Evolutionary conservation across 2,888 invertebrate genomes (phyloP).

Genomic region (Mimumesa dahlbomi): DNA sequence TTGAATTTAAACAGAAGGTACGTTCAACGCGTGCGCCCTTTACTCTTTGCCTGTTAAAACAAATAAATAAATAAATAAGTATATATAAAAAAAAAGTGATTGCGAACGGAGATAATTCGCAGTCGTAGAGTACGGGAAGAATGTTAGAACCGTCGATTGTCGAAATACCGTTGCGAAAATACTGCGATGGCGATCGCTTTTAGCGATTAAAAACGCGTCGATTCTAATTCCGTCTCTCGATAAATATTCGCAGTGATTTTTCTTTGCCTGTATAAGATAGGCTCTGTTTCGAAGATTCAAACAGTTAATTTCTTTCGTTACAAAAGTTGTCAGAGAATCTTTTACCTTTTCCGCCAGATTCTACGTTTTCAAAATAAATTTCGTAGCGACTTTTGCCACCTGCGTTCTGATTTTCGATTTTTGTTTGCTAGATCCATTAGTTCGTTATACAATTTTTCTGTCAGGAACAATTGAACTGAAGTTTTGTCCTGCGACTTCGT

Average conservation of each 20-base stretch:
- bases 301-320: neutral
- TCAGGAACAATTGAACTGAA: neutral
- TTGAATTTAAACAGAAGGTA: slow-evolving; percentile 78
- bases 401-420: too few species aligned
- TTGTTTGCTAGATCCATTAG: neutral
- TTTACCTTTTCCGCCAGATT: slow-evolving; percentile 5
- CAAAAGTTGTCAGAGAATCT: neutral
- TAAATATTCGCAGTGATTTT: slow-evolving; percentile 10
- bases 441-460: neutral
- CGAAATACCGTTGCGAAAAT: slow-evolving; percentile 48
- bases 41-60: slow-evolving; percentile 61
- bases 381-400: neutral
- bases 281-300: neutral
- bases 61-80: slow-evolving; percentile 30
- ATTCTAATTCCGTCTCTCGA: slow-evolving; percentile 61
- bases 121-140: slow-evolving; percentile 35
- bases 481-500: neutral
- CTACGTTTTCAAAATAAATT: neutral
- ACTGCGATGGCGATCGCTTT: slow-evolving; percentile 54
- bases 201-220: slow-evolving; percentile 52
- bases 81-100: slow-evolving; percentile 34
- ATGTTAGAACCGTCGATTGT: slow-evolving; percentile 50
- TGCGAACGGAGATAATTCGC: slow-evolving; percentile 53
- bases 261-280: neutral
- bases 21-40: slow-evolving; percentile 72